Evolutionary conservation across 2,113 vertebrate genomes (phyloP).

Genomic region (Rousettus leschenaultii): DNA sequence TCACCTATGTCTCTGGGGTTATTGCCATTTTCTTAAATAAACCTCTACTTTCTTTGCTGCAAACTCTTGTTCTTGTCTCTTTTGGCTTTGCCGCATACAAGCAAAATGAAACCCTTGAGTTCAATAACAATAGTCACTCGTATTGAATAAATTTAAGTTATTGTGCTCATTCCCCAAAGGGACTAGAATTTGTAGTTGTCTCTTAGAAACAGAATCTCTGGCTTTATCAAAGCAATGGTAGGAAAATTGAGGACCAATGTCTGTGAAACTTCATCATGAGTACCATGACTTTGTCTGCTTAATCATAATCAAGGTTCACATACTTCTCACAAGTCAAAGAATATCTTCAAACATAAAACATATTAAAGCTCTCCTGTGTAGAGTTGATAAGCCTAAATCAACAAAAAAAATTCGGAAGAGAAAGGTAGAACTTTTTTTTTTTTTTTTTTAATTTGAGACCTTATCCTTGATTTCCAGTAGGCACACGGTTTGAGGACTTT

Average conservation of each 20-base stretch:
- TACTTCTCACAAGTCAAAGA: background rate
- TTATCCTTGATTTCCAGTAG: background rate
- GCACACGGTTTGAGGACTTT: background rate
- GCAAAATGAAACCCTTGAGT: no score
- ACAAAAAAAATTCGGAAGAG: background rate
- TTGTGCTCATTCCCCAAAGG: background rate
- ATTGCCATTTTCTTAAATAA: no score
- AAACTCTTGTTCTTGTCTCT: no score
- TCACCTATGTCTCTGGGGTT: no score
- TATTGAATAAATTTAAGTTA: background rate
- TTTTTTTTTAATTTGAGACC: background rate
- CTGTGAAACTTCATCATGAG: background rate
- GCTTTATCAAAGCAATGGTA: background rate
- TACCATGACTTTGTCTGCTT: background rate
- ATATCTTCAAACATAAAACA: background rate
- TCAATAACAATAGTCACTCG: background rate
- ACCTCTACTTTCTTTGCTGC: no score
- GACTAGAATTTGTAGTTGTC: background rate
- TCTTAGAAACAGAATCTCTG: background rate
- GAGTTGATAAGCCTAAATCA: background rate
- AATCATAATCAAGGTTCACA: background rate
- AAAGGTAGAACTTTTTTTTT: background rate
- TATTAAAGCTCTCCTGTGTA: background rate
- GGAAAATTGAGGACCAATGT: rapidly evolving
- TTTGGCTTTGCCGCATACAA: no score